Conservation (phyloP, 2,797 vertebrate species). For the Cossypha niveicapilla region DNA sequence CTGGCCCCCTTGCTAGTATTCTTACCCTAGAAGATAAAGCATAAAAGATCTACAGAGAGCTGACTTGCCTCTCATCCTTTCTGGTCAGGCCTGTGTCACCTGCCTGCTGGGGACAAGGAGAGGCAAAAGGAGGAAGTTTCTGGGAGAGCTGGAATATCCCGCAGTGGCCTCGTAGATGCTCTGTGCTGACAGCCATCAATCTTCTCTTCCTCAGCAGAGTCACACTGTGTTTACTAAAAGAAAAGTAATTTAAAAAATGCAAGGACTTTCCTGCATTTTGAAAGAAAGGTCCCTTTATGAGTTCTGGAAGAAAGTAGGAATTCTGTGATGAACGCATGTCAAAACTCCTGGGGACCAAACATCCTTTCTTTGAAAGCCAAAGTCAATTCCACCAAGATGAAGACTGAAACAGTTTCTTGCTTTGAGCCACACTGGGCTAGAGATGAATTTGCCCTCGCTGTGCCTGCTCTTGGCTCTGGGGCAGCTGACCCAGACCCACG, state of each 20-base stretch:
- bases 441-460: background rate
- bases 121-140: background rate
- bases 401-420: background rate
- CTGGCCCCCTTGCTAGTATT: background rate
- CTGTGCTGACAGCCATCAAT: background rate
- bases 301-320: background rate
- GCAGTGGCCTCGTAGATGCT: background rate
- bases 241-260: background rate
- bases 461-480: background rate
- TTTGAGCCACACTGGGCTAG: background rate
- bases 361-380: background rate
- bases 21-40: background rate
- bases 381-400: background rate
- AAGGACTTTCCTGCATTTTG: background rate
- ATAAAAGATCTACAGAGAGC: background rate
- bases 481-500: fast-evolving
- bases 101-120: background rate
- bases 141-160: background rate
- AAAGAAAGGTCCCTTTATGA: background rate
- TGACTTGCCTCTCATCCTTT: background rate
- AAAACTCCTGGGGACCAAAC: background rate
- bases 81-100: background rate
- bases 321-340: background rate
- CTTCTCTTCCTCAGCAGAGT: background rate
- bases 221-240: background rate